Evolutionary conservation across 1,140 invertebrate genomes (phyloP), one percentile per base, ranked within the genome.

Genomic region (Hylyphantes graminicola): DNA sequence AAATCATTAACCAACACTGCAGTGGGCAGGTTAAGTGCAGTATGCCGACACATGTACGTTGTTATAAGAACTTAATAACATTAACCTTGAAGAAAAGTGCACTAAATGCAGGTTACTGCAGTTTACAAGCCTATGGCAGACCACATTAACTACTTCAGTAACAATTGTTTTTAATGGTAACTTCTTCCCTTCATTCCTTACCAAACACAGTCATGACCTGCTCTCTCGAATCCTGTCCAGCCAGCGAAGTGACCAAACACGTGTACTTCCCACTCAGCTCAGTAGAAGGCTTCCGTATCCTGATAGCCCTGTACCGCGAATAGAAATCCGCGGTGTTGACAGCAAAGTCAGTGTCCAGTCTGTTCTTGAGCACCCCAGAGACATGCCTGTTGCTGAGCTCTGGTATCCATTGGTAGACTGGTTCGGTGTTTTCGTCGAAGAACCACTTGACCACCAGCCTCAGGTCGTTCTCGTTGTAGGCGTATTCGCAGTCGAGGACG

Each of bases 401-500:
- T 19, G 92, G 91, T 91, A 95, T 95, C 94, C 94, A 96, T 89
- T 95, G 94, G 88, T 95, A 95, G 10, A 94, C 93, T 15, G 92
- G 91, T 70, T 92, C 90, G 2, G 92, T 91, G 80, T 91, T 90
- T 68, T 93, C 91, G 87, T 94, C 93, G 88, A 94, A 93, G 89
- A 93, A 95, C 94, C 94, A 95, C 89, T 95, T 95, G 65, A 96
- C 92, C 19, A 95, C 94, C 9, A 95, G 90, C 70, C 92, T 76
- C 3, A 73, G 57, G 12, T 88, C 90, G 57, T 93, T 93, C 19
- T 91, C 89, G 51, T 91, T 87, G 10, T 92, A 92, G 78, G 88
- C 89, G 89, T 94, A 95, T 87, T 94, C 93, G 89, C 95, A 96
- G 88, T 96, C 94, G 59, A 95, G 90, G 68, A 94, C 91, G 2